These are phyloP conservation scores for Cynodonichthys magdalenae DNA, from an alignment of 2,797 vertebrate genomes.

Conservation along the genomic window DNA sequence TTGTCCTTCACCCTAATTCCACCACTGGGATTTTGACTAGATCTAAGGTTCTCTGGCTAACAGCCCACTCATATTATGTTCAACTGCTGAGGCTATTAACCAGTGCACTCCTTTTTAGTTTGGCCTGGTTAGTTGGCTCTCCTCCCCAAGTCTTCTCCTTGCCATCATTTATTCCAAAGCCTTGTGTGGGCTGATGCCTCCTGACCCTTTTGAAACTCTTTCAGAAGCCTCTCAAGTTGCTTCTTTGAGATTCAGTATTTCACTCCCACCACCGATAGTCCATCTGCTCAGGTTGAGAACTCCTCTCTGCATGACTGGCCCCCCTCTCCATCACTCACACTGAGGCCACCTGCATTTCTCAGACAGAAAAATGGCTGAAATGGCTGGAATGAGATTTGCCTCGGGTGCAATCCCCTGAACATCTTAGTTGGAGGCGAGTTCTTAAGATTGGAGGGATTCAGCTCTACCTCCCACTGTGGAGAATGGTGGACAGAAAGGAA, in stretches of 20 bases:
- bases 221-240: conserved; percentile 56
- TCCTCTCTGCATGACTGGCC: conserved; percentile 57
- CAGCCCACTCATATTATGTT: conserved; percentile 56
- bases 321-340: conserved; percentile 26
- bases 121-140: conserved; percentile 36
- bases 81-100: conserved; percentile 63
- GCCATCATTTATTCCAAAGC: conserved; percentile 60
- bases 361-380: conserved; percentile 64
- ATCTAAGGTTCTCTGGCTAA: conserved; percentile 53
- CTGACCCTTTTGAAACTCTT: conserved; percentile 54
- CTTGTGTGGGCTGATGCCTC: conserved; percentile 43
- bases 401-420: conserved; percentile 54
- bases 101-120: conserved; percentile 48
- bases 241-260: conserved; percentile 46
- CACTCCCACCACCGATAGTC: conserved; percentile 52
- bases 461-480: conserved; percentile 42
- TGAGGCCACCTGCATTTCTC: conserved; percentile 57
- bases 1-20: conserved; percentile 66
- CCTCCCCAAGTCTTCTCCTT: conserved; percentile 31
- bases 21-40: conserved; percentile 53
- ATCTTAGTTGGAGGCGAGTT: conserved; percentile 62
- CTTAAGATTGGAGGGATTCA: conserved; percentile 51
- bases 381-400: conserved; percentile 63
- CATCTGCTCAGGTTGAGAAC: conserved; percentile 66
- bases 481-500: conserved; percentile 24